A percentile compares a stretch with the other conserved stretches of the same genome.
These are phyloP conservation scores for Encarsia formosa DNA, from an alignment of 2,888 invertebrate species.

Conservation along the genomic window DNA sequence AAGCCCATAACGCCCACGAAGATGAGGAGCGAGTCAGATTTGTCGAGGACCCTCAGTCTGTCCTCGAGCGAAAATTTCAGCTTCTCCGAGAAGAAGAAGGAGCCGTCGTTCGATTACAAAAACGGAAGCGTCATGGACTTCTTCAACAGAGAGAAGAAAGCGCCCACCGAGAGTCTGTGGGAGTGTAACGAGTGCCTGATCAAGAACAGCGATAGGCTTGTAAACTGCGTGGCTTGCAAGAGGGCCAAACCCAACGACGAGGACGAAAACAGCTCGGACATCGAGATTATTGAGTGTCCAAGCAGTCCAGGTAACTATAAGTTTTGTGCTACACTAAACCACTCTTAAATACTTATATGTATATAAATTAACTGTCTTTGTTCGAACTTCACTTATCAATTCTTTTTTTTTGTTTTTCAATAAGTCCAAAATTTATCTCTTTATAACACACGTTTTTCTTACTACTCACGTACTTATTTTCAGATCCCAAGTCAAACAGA, in stretches of 20 bases:
- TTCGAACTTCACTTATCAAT: too few species aligned
- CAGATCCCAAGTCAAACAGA: too few species aligned
- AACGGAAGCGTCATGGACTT: conserved; percentile 52
- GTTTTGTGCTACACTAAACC: too few species aligned
- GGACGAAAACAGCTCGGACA: too few species aligned
- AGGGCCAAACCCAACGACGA: conserved; percentile 29
- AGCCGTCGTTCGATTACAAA: conserved; percentile 42
- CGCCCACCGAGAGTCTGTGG: conserved; percentile 36
- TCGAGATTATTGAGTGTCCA: not conserved
- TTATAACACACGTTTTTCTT: too few species aligned
- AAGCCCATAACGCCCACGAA: conserved; percentile 52
- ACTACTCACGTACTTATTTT: too few species aligned
- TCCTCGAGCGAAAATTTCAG: conserved; percentile 41
- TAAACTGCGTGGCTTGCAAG: conserved; percentile 45
- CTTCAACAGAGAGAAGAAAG: conserved; percentile 35
- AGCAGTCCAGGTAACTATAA: too few species aligned
- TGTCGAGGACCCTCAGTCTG: conserved; percentile 28
- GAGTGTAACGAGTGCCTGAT: conserved; percentile 48
- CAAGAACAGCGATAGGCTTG: conserved; percentile 39
- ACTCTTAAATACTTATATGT: too few species aligned
- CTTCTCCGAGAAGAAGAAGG: conserved; percentile 41
- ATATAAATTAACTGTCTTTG: too few species aligned
- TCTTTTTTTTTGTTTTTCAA: too few species aligned
- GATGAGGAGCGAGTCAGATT: conserved; percentile 28
- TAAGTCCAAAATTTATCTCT: too few species aligned